Base-by-base conservation (phyloP, 2,797 vertebrate genomes). In the Poeciliopsis gracilis region DNA sequence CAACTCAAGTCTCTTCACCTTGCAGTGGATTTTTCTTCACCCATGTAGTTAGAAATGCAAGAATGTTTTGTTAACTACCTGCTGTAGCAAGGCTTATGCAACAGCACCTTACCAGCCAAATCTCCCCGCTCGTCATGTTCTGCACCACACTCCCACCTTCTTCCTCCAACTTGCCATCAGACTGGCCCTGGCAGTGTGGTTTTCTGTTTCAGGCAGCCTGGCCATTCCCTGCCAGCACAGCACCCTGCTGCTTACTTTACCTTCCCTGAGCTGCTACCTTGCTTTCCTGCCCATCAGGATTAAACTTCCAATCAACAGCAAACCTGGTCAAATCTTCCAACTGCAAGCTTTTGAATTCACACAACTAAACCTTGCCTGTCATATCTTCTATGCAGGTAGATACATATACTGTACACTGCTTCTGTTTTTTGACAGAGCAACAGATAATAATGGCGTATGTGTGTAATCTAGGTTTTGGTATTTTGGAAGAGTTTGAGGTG, bases 231-330 rank as follows among this genome's bases (percentile, higher is more conserved):
- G 71, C 57, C 70, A 45, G 30, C 51, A 45, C 51, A 45, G 23
- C 51, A 73, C 1, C 33, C 47, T 25, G 28, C 55, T 25, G 25
- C 57, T 41, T n/a, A 47, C 51, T 47, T 43, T 33, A 49, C 61
- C n/a, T 55, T 41, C 38, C 59, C 11, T 43, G 12, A 79, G 77
- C 77, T 69, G 47, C 36, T 63, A 45, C 18, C 10, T 36, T 61
- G 46, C 59, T 57, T 20, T 36, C 38, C 38, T 79, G 72, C 49
- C 63, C 67, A 51, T 80, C 66, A 80, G 33, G 73, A 75, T 79
- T 53, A 67, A 25, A 20, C 28, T 45, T 41, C 72, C 33, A 38
- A 74, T 57, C 66, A 57, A 57, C 61, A 79, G 73, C 47, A 67
- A 33, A 67, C 77, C 41, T 57, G 20, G 38, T 45, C 33, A 75